Percentiles rank a stretch among this genome's conserved stretches.
These are phyloP conservation scores for Threskiornis aethiopicus DNA, from an alignment of 2,797 vertebrate genomes.

Conservation along the genomic window DNA sequence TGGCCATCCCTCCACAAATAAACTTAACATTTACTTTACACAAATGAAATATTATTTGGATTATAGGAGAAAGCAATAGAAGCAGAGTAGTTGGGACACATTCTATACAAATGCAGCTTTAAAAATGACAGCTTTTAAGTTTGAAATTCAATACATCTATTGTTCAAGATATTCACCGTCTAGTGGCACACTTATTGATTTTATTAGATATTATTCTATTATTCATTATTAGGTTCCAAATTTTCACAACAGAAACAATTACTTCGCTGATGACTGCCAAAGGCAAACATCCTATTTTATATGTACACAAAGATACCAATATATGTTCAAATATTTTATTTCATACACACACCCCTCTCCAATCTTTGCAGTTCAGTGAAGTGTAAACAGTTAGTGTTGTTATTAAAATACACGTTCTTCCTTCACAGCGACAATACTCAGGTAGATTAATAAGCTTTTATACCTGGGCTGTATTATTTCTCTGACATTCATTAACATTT, in stretches of 20 bases:
- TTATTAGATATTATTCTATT: conserved; percentile 21
- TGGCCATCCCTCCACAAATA: not conserved
- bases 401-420: conserved; percentile 65
- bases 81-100: not conserved
- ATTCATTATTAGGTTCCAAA: conserved; percentile 24
- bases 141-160: not conserved
- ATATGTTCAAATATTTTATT: not conserved
- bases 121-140: not conserved
- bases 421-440: conserved; percentile 51
- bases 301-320: conserved; percentile 51
- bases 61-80: not conserved
- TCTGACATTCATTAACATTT: conserved; percentile 53
- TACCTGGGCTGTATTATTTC: not conserved
- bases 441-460: conserved; percentile 46
- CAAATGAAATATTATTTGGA: not conserved
- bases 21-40: not conserved
- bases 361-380: conserved; percentile 67
- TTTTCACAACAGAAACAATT: conserved; percentile 54
- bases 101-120: not conserved
- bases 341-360: not conserved
- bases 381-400: conserved; percentile 65
- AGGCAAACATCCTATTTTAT: conserved; percentile 71
- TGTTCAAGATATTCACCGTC: conserved; percentile 1
- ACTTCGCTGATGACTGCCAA: conserved; percentile 62
- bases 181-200: conserved; percentile 10